Evolutionary conservation across 2,888 invertebrate genomes (phyloP), one percentile per base, ranked within the genome.

Genomic region (Cosmopolites sordidus): DNA sequence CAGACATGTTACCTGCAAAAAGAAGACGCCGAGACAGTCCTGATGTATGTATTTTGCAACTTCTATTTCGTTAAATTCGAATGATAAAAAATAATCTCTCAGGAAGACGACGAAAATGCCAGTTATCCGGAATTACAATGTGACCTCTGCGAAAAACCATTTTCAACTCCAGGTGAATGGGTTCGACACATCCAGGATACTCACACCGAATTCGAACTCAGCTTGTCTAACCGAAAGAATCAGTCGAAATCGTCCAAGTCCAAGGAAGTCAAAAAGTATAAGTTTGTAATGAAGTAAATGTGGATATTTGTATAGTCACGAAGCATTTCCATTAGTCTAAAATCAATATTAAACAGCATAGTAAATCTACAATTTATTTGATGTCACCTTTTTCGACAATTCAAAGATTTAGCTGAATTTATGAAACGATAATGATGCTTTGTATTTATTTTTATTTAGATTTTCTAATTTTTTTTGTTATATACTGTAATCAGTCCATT

Each of bases 161-260:
- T 85, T 76, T 81, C 85, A 40, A 89, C 88, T 55, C 90, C 91
- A 0, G 89, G 83, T 15, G 89, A 89, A 73, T 91, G 91, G 91
- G 91, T 91, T 41, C 83, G 89, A 2, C 91, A 91, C 68, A 86
- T 91, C 68, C 89, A 90, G 70, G 86, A 82, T 68, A 84, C 87
- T 27, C 91, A 91, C 73, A 90, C 90, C 0, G 90, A 90, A 69
- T 70, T 78, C 56, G 89, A 89, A 77, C 75, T 89, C 74, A 87
- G 88, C 70, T 76, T 87, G 71, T 86, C 84, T 76, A 87, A 86
- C 75, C 16, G 50, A 12, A 47, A 30, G 33, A 57, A 50, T 30
- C 51, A 55, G 27, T 12, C n/a, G 15, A 17, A 44, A 41, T 22
- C 22, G 22, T 22, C 22, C 22, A 49, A 43, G 17, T 9, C 30